Conservation (phyloP, 2,113 vertebrate species). For the Cygnus atratus region DNA sequence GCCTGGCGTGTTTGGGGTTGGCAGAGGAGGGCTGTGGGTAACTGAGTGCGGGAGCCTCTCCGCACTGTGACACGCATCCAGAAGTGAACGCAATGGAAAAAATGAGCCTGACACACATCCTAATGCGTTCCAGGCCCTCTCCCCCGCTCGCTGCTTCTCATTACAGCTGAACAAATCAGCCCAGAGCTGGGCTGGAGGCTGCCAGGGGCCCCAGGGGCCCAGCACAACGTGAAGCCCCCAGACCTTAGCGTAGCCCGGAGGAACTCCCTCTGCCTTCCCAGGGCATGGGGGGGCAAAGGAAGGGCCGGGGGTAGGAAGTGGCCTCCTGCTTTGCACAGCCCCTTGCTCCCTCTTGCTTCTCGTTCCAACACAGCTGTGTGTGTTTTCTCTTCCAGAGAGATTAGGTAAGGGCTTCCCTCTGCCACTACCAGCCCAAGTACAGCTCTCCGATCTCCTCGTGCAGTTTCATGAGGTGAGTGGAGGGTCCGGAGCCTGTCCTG, state of each 20-base stretch:
- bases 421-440: slow-evolving; percentile 39
- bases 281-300: rapidly evolving
- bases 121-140: slow-evolving; percentile 22
- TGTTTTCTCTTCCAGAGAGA: slow-evolving; percentile 51
- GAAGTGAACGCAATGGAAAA: slow-evolving; percentile 10
- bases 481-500: too few species aligned
- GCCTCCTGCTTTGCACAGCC: not conserved
- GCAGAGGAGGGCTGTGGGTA: not conserved
- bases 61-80: not conserved
- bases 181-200: not conserved
- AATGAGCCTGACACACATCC: not conserved
- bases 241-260: too few species aligned
- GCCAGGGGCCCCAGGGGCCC: not conserved
- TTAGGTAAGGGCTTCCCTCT: slow-evolving; percentile 68
- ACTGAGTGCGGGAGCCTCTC: rapidly evolving
- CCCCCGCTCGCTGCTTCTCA: not conserved
- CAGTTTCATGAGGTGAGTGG: slow-evolving; percentile 70
- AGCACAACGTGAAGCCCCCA: not conserved
- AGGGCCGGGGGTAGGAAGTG: not conserved
- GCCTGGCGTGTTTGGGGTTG: not conserved
- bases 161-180: not conserved
- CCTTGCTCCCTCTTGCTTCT: not conserved
- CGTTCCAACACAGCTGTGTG: rapidly evolving
- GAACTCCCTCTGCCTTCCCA: not conserved
- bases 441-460: slow-evolving; percentile 61